A percentile compares a stretch with the other conserved stretches of the same genome.
phyloP scores from a whole-genome alignment of 2,797 vertebrate species.

The Threskiornis aethiopicus region DNA sequence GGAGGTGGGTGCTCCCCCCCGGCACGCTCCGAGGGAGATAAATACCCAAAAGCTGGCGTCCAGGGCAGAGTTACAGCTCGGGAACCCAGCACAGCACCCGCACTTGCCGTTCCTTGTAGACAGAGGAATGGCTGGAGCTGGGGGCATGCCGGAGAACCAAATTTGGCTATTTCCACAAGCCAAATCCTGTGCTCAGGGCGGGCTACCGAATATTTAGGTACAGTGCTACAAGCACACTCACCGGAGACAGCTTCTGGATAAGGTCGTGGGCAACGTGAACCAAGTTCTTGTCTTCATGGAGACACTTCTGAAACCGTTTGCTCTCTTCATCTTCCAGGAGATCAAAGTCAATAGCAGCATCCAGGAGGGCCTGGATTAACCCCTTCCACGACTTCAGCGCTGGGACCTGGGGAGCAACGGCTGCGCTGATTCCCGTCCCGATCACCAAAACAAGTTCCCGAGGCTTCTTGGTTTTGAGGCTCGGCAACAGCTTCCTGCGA shows the following conservation, averaged over 20 bases:
- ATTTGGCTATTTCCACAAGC: neutral
- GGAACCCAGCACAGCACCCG: neutral
- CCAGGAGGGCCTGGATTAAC: slow-evolving; percentile 91
- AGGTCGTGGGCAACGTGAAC: slow-evolving; percentile 95
- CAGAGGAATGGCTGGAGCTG: neutral
- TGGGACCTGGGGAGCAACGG: slow-evolving; percentile 93
- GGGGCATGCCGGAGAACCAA: neutral
- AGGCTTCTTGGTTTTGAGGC: slow-evolving; percentile 93
- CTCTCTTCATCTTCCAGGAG: slow-evolving; percentile 94
- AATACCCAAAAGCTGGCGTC: neutral
- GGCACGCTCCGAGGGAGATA: neutral
- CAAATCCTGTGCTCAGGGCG: accelerated
- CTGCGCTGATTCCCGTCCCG: slow-evolving; percentile 93
- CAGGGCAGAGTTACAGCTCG: neutral
- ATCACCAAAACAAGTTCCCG: slow-evolving; percentile 93
- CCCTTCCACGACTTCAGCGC: slow-evolving; percentile 96
- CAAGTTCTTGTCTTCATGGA: slow-evolving; percentile 94
- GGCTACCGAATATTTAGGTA: accelerated
- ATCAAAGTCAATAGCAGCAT: slow-evolving; percentile 95
- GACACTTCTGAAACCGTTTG: slow-evolving; percentile 91
- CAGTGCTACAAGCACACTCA: slow-evolving; percentile 71
- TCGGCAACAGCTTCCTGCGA: slow-evolving; percentile 92
- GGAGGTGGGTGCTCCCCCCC: neutral
- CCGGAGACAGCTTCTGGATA: slow-evolving; percentile 96
- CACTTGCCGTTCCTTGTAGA: neutral